Conservation (phyloP, 1,140 invertebrate genomes). For the Gonatopus flavifemur region DNA sequence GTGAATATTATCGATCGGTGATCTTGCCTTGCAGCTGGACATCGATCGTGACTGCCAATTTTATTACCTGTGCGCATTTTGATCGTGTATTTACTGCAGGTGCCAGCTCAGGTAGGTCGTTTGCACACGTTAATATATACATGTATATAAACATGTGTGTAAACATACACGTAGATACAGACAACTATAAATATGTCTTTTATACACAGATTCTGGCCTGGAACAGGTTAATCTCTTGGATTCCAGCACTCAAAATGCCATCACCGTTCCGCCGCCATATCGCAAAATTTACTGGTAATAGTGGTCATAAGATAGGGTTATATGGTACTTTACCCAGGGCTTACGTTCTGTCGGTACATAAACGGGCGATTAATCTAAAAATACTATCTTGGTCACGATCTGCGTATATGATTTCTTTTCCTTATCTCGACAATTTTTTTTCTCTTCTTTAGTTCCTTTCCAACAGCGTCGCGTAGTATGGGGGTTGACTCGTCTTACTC, state of each 20-base stretch:
- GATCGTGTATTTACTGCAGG: too few species aligned
- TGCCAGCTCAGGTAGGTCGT: too few species aligned
- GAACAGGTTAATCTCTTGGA: conserved; percentile 48
- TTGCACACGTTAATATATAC: too few species aligned
- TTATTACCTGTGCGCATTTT: too few species aligned
- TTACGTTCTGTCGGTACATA: conserved; percentile 24
- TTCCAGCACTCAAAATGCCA: conserved; percentile 41
- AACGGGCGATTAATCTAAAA: conserved; percentile 50
- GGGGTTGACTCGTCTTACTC: too few species aligned
- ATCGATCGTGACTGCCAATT: too few species aligned
- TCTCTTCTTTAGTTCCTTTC: not conserved
- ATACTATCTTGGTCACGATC: conserved; percentile 39
- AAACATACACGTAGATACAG: too few species aligned
- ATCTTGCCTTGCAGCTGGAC: too few species aligned
- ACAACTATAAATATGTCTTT: too few species aligned
- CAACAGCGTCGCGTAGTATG: not conserved
- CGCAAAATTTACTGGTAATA: conserved; percentile 46
- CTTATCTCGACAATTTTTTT: not conserved
- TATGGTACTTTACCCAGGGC: conserved; percentile 13
- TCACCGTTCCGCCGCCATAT: conserved; percentile 32
- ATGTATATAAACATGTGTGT: too few species aligned
- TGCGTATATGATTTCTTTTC: not conserved
- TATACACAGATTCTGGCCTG: conserved; percentile 9
- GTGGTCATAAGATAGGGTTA: conserved; percentile 37
- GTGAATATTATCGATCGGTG: too few species aligned